phyloP scores from a whole-genome alignment of 2,888 invertebrate species.

The Diadegma fenestrale region DNA sequence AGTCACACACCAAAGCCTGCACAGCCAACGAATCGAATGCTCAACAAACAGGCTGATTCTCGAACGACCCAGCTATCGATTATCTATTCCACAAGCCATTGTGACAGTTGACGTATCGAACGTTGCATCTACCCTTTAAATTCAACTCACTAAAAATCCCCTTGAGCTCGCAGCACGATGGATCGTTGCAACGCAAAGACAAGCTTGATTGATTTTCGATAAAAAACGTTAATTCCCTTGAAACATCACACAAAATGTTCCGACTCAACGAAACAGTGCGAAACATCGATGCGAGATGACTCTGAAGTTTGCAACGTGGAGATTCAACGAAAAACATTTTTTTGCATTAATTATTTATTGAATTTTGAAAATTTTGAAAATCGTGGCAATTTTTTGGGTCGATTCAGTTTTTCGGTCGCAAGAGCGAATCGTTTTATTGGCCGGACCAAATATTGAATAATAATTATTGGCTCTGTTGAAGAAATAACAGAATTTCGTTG shows the following conservation, averaged over 20 bases:
- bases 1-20: slow-evolving; percentile 75
- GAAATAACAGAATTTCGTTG: no score
- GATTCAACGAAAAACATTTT: no score
- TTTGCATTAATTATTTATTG: no score
- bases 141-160: no score
- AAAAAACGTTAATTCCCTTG: background rate
- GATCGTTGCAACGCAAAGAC: background rate
- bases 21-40: slow-evolving; percentile 71
- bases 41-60: slow-evolving; percentile 35
- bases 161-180: background rate
- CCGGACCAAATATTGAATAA: no score
- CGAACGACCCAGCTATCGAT: slow-evolving; percentile 9
- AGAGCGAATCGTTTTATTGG: no score
- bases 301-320: no score
- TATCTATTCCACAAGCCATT: background rate
- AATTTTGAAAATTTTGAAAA: no score
- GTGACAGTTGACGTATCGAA: background rate
- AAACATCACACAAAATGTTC: background rate
- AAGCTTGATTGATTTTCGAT: background rate
- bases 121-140: background rate
- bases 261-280: background rate
- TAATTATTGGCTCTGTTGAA: no score
- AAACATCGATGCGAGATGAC: background rate
- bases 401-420: no score
- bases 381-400: no score